A percentile compares a stretch with the other conserved stretches of the same genome.
These are phyloP conservation scores for Trilocha varians DNA, from an alignment of 2,888 invertebrate species.

Conservation along the genomic window DNA sequence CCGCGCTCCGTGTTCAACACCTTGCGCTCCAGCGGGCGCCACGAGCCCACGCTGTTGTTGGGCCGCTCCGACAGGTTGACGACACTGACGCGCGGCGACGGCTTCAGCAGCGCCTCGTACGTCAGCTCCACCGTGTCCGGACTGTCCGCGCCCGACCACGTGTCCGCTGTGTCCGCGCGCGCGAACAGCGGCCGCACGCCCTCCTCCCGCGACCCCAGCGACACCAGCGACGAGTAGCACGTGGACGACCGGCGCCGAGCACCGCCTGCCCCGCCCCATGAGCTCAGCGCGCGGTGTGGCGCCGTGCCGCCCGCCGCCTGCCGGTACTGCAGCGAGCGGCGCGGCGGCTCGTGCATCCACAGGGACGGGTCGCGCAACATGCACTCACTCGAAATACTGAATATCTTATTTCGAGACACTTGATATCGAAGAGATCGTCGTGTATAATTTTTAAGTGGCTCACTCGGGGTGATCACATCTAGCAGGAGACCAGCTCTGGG, in stretches of 20 bases:
- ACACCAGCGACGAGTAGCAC: constrained; percentile 14
- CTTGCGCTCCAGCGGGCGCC: constrained; percentile 25
- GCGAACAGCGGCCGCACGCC: constrained; percentile 12
- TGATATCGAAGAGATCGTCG: no score
- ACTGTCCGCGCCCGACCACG: constrained; percentile 13
- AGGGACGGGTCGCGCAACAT: constrained; percentile 11
- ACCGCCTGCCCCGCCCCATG: constrained; percentile 13
- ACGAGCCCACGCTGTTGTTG: constrained; percentile 19
- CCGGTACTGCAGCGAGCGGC: constrained; percentile 9
- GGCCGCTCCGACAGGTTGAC: constrained; percentile 21
- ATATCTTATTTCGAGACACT: no score
- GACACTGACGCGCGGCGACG: constrained; percentile 17
- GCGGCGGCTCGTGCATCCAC: constrained; percentile 10
- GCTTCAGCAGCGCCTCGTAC: constrained; percentile 18
- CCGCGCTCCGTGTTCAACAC: constrained; percentile 45
- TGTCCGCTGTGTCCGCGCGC: constrained; percentile 14
- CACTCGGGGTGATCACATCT: constrained; percentile 12
- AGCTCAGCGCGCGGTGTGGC: constrained; percentile 16
- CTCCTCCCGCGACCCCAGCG: constrained; percentile 24
- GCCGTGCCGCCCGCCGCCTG: constrained; percentile 14
- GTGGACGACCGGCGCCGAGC: constrained; percentile 13
- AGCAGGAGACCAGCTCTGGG: constrained; percentile 12
- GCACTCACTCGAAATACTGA: no score
- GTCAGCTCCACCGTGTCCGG: constrained; percentile 12
- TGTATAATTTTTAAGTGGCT: neutral